Evolutionary conservation across 2,113 vertebrate genomes (phyloP), one percentile per base, ranked within the genome.

Genomic region (Microtus ochrogaster): DNA sequence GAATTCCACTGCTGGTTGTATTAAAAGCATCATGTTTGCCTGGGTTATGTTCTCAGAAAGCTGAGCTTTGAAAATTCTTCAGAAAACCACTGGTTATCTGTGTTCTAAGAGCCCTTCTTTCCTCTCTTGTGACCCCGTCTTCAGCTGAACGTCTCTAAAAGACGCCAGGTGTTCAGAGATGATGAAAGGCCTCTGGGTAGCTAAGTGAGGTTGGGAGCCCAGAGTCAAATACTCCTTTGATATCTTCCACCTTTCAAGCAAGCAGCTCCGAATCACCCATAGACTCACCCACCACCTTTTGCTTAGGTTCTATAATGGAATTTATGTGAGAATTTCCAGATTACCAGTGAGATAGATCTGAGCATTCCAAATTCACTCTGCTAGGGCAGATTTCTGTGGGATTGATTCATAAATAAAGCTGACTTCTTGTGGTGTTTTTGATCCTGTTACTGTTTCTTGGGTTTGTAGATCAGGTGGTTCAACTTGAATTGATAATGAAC

Each of bases 21-120:
- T 90, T 17, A 86, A 94, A 89, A 8, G 41, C 10, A 22, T 86
- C 1, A 2, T 47, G 1, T 55, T 90, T 88, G 17, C 13, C 28
- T 87, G 84, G n/a, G 73, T 93, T 88, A n/a, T 73, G 5, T 82
- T 90, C 11, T 61, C 19, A 58, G 41, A 89, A 86, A 96, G 77
- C 70, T 63, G 83, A 81, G n/a, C 24, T 5, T 73, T 61, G 49
- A 72, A 89, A 91, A 76, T 49, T 96, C 28, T 86, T 91, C n/a
- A 68, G 41, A 66, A 97, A 89, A 52, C 88, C 5, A 28, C 33
- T 89, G 5, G 19, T 78, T 61, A 66, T 63, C 36, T 83, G 73
- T 3, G 26, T 49, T 7, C 33, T 70, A 49, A 65, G 44, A 44
- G 74, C 9, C 2, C 6, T 39, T 81, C 5, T 91, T 19, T 5